phyloP scores from a whole-genome alignment of 2,797 vertebrate species.

The Macropus fuliginosus region DNA sequence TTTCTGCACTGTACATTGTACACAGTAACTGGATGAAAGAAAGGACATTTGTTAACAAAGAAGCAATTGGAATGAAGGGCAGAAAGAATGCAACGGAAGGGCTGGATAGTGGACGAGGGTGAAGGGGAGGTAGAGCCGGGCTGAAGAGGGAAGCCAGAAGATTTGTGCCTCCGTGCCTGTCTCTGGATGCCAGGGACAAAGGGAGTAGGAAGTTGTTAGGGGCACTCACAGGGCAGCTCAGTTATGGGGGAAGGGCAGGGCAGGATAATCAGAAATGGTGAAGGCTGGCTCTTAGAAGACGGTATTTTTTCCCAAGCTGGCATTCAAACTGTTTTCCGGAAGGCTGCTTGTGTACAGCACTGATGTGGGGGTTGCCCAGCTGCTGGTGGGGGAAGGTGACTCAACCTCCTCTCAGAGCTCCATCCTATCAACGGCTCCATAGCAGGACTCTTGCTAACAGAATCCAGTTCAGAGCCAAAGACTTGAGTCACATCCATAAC shows the following conservation, averaged over 20 bases:
- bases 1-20: background rate
- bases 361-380: background rate
- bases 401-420: background rate
- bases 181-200: background rate
- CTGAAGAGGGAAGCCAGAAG: background rate
- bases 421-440: background rate
- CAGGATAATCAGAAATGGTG: background rate
- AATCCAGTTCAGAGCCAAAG: background rate
- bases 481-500: background rate
- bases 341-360: background rate
- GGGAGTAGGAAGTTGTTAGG: background rate
- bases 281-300: background rate
- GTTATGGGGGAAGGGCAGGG: background rate
- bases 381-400: background rate
- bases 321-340: background rate
- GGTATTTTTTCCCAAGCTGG: background rate
- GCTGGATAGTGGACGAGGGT: background rate
- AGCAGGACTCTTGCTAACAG: background rate
- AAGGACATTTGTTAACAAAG: background rate
- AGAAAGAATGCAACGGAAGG: background rate
- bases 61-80: background rate
- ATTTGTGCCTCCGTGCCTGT: background rate
- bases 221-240: background rate
- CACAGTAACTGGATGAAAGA: background rate
- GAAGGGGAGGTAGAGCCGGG: background rate